phyloP scores from a whole-genome alignment of 1,140 invertebrate genomes.

The Drosophila mayri region DNA sequence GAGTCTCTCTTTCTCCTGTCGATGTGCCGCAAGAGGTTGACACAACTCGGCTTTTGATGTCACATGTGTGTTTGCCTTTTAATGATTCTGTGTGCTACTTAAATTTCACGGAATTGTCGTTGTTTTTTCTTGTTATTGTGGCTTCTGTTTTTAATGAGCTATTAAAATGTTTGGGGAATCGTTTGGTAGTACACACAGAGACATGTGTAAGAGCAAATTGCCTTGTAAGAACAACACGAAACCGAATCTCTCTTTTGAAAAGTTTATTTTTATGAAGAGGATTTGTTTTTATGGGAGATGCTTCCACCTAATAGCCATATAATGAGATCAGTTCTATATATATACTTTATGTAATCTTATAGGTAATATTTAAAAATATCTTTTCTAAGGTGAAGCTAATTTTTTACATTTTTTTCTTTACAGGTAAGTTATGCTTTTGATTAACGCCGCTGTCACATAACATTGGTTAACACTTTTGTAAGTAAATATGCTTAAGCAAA shows the following conservation, averaged over 20 bases:
- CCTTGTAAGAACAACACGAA: slow-evolving; percentile 1
- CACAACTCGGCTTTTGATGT: slow-evolving; percentile 49
- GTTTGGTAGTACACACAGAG: slow-evolving; percentile 9
- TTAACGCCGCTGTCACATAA: background rate
- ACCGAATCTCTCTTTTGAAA: background rate
- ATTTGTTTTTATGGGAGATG: slow-evolving; percentile 35
- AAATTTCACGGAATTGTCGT: slow-evolving; percentile 49
- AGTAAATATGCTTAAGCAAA: slow-evolving; percentile 18
- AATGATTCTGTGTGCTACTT: slow-evolving; percentile 68
- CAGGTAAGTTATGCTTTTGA: slow-evolving; percentile 56
- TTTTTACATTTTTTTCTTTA: slow-evolving; percentile 20
- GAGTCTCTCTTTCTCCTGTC: background rate
- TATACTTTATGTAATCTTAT: background rate
- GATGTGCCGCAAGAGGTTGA: slow-evolving; percentile 22
- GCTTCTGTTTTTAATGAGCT: slow-evolving; percentile 61
- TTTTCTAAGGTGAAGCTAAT: background rate
- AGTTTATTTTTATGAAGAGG: slow-evolving; percentile 21
- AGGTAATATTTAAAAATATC: background rate
- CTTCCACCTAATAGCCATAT: slow-evolving; percentile 3
- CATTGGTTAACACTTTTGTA: slow-evolving; percentile 20
- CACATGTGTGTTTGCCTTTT: slow-evolving; percentile 64
- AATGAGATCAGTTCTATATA: slow-evolving; percentile 29
- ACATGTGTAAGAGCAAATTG: slow-evolving; percentile 37
- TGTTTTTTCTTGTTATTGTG: slow-evolving; percentile 6
- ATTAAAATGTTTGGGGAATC: slow-evolving; percentile 61